These are phyloP conservation scores for Callopanchax toddi DNA, from an alignment of 2,113 vertebrate species.

Conservation along the genomic window DNA sequence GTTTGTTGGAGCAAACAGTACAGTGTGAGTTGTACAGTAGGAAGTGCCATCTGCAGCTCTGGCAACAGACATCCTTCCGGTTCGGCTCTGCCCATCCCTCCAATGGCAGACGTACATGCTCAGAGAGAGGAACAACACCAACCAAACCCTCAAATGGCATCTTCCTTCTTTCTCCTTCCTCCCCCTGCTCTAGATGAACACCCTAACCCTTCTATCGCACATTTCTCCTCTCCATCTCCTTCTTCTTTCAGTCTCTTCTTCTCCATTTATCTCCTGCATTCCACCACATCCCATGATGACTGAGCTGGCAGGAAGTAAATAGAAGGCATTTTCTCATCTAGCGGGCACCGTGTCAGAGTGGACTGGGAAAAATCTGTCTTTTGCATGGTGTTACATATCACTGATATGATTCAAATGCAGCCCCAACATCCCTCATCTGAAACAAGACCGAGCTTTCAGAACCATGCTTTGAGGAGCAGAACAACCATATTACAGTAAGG, in stretches of 20 bases:
- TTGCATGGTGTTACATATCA: constrained; percentile 28
- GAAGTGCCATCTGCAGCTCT: constrained; percentile 80
- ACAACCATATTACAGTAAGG: neutral
- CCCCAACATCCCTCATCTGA: neutral
- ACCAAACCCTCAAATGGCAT: constrained; percentile 33
- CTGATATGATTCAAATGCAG: constrained; percentile 2
- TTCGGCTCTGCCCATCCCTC: constrained; percentile 42
- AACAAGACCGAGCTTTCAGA: neutral
- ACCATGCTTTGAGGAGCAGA: constrained; percentile 16
- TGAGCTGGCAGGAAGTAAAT: constrained; percentile 59
- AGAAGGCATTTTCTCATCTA: constrained; percentile 39
- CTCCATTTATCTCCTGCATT: constrained; percentile 21
- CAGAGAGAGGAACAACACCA: constrained; percentile 41
- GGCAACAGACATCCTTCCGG: constrained; percentile 55
- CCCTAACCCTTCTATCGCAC: constrained; percentile 24
- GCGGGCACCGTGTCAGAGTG: constrained; percentile 14
- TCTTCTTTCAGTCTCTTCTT: constrained; percentile 11
- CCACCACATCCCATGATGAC: constrained; percentile 44
- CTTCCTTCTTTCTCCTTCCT: constrained; percentile 22
- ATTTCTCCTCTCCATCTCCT: constrained; percentile 10
- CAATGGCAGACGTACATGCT: constrained; percentile 41
- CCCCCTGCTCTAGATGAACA: constrained; percentile 2
- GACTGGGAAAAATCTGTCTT: constrained; percentile 19
- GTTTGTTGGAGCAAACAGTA: constrained; percentile 32
- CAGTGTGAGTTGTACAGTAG: constrained; percentile 67